Conservation (phyloP, 2,888 invertebrate species). For the Agrochola lychnidis region DNA sequence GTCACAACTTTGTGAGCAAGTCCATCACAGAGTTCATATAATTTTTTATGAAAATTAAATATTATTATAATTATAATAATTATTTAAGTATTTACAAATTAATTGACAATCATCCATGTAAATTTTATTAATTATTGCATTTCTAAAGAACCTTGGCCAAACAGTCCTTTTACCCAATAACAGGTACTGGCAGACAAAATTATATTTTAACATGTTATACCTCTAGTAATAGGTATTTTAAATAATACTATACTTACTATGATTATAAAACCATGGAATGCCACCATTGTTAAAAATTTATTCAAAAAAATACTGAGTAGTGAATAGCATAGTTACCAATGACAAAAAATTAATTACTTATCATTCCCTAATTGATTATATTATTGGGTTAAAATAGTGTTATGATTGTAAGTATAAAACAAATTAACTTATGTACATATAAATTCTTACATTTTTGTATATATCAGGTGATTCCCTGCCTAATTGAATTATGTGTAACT, state of each 20-base stretch:
- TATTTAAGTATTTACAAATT: not conserved
- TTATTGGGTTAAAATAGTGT: slow-evolving; percentile 14
- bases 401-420: slow-evolving; percentile 1
- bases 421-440: not conserved
- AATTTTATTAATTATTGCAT: slow-evolving; percentile 3
- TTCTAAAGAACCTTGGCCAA: slow-evolving; percentile 36
- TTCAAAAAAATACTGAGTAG: slow-evolving; percentile 35
- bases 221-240: slow-evolving; percentile 8
- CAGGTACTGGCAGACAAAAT: slow-evolving; percentile 49
- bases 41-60: not conserved
- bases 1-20: not conserved
- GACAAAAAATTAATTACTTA: not conserved
- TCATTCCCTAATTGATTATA: slow-evolving; percentile 13
- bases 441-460: not conserved
- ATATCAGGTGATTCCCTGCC: not conserved
- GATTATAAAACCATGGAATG: slow-evolving; percentile 53
- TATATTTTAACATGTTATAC: slow-evolving; percentile 26
- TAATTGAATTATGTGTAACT: not conserved
- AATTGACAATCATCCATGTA: not conserved
- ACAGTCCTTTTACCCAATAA: slow-evolving; percentile 43
- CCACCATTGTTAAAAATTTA: slow-evolving; percentile 22
- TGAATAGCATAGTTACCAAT: slow-evolving; percentile 26
- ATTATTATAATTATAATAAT: not conserved
- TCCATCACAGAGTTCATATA: not conserved
- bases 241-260: slow-evolving; percentile 44